A percentile compares a stretch with the other conserved stretches of the same genome.
phyloP scores from a whole-genome alignment of 37 sponge, comb jelly and placozoan species.

The Mnemiopsis leidyi region DNA sequence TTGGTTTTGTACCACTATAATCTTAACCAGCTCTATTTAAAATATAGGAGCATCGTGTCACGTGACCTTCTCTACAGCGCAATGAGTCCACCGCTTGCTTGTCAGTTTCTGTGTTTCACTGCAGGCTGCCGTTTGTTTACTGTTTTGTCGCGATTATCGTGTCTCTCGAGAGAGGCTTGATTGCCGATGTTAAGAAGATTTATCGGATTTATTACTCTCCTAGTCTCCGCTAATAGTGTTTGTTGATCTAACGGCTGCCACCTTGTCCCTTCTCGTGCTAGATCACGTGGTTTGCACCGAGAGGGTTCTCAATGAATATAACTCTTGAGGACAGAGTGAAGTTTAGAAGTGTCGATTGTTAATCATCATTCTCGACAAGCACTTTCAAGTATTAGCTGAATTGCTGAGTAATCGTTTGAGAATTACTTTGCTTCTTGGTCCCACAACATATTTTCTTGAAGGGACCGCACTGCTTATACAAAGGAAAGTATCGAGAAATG shows the following conservation, averaged over 20 bases:
- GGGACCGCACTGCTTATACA: not conserved
- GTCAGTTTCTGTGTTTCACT: not conserved
- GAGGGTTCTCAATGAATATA: not conserved
- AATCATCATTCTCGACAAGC: not conserved
- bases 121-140: not conserved
- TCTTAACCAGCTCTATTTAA: not conserved
- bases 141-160: not conserved
- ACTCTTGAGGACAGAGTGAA: not conserved
- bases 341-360: not conserved
- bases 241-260: not conserved
- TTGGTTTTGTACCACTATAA: not conserved
- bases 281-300: not conserved
- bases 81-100: not conserved
- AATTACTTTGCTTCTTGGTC: not conserved
- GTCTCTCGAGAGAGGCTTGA: not conserved
- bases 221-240: too few relatives aligned
- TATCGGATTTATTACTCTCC: not conserved
- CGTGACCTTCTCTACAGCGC: not conserved
- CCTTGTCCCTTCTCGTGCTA: not conserved
- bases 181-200: too few relatives aligned
- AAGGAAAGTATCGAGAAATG: not conserved
- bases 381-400: conserved; percentile 53
- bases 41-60: not conserved
- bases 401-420: not conserved
- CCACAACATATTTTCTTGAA: not conserved